Base-by-base conservation (phyloP, 2,113 vertebrate species). In the Aegypius monachus region DNA sequence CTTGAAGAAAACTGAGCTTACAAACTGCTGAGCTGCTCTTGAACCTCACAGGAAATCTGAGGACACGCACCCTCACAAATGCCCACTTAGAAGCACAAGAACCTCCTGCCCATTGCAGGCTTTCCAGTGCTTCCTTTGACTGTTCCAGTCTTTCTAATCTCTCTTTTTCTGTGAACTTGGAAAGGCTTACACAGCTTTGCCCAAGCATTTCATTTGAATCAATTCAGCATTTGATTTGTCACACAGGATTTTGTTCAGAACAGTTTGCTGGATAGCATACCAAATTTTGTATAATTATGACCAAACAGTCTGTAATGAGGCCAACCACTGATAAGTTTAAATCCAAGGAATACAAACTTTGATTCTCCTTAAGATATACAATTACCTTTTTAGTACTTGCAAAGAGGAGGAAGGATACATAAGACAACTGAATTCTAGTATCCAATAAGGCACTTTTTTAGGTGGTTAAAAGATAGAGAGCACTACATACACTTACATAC, bases 321-420 rank as follows among this genome's bases (percentile, higher is more conserved):
- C 34, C 47, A 78, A 62, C 3, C 25, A 32, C 16, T 5, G 45
- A 8, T 4, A 15, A 62, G 8, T 4, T 78, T 55, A 66, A 94
- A 78, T 16, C 32, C 74, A 79, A 85, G 53, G 47, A 90, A 81
- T 20, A 38, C 12, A 65, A 45, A 31, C n/a, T 27, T 50, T 18
- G 65, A 71, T 47, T 55, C 42, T 58, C 32, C 20, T 47, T 47
- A 32, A 55, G 32, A 59, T 13, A 14, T 0, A 67, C 0, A 1
- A 75, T 29, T 52, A 78, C 10, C 7, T 32, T 58, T 45, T 22
- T 7, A 81, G 29, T 53, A 48, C 38, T 18, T 71, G 52, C 16
- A 19, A 73, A 63, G 34, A 67, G 5, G 18, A 65, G 36, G 25
- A 9, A 63, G 14, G 38, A 50, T 7, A 20, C 29, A 2, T 1